Conservation (phyloP, 1,140 invertebrate species). For the Cotesia chilonis region DNA sequence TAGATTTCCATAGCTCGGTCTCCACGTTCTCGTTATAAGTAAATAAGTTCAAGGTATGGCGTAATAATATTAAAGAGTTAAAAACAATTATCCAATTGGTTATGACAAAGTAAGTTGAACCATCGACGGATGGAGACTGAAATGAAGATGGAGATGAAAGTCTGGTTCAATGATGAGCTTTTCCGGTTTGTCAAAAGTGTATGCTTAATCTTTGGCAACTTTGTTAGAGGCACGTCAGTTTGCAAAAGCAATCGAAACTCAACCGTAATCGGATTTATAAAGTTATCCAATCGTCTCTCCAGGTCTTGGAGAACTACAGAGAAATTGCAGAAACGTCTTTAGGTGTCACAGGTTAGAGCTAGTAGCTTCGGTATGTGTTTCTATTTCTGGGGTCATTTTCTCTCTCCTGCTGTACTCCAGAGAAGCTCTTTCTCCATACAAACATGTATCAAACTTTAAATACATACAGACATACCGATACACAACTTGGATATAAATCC, state of each 20-base stretch:
- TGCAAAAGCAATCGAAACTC: constrained; percentile 29
- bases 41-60: no score
- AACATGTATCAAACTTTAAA: neutral
- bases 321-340: constrained; percentile 23
- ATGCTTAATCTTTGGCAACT: constrained; percentile 20
- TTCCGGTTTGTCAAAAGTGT: constrained; percentile 6
- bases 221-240: constrained; percentile 16
- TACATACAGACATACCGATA: neutral
- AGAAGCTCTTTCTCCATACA: neutral
- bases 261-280: constrained; percentile 29
- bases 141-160: neutral
- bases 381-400: neutral
- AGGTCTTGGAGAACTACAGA: neutral
- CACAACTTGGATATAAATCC: no score
- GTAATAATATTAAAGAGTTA: no score
- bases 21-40: no score
- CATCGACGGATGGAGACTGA: neutral
- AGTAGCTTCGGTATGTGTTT: neutral
- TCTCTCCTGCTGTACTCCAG: neutral
- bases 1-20: no score
- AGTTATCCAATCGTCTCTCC: constrained; percentile 30
- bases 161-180: neutral
- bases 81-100: no score
- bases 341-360: neutral
- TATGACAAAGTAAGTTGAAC: neutral